Percentiles rank a stretch among this genome's conserved stretches.
Conservation (phyloP, 2,113 vertebrate genomes). For the Chiloscyllium plagiosum region DNA sequence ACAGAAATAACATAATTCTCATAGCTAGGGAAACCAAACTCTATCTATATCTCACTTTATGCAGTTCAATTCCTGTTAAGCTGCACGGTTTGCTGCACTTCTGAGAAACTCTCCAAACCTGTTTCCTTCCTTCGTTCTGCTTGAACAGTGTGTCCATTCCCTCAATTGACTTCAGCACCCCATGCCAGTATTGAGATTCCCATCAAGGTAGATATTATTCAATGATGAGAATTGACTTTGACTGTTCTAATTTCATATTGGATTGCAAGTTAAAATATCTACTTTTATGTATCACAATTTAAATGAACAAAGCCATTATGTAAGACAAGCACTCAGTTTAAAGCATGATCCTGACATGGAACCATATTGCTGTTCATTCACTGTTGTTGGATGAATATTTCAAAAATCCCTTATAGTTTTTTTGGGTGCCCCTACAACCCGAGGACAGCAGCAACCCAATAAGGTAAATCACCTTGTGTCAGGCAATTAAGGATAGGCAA, state of each 20-base stretch:
- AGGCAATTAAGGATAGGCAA: too few species aligned
- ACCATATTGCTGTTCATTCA: too few species aligned
- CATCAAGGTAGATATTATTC: background rate
- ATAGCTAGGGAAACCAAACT: constrained; percentile 9
- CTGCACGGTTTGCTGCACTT: constrained; percentile 14
- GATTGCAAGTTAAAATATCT: background rate
- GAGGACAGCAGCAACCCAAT: too few species aligned
- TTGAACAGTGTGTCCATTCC: constrained; percentile 5
- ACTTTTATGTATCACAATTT: background rate
- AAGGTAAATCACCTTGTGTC: too few species aligned
- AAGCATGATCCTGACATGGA: background rate
- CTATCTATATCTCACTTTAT: constrained; percentile 25
- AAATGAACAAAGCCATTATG: background rate
- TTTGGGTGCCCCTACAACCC: too few species aligned
- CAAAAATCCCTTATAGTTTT: too few species aligned
- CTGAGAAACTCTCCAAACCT: constrained; percentile 29
- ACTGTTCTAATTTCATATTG: background rate
- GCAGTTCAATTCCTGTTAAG: constrained; percentile 28
- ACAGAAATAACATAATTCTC: background rate
- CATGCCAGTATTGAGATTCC: background rate
- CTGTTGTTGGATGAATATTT: too few species aligned
- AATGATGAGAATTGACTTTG: constrained; percentile 6
- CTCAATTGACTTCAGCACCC: background rate
- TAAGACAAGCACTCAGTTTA: background rate
- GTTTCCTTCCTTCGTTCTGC: constrained; percentile 28